These are phyloP conservation scores for Clarias platycephalus DNA, from an alignment of 2,797 vertebrate species.

Conservation along the genomic window DNA sequence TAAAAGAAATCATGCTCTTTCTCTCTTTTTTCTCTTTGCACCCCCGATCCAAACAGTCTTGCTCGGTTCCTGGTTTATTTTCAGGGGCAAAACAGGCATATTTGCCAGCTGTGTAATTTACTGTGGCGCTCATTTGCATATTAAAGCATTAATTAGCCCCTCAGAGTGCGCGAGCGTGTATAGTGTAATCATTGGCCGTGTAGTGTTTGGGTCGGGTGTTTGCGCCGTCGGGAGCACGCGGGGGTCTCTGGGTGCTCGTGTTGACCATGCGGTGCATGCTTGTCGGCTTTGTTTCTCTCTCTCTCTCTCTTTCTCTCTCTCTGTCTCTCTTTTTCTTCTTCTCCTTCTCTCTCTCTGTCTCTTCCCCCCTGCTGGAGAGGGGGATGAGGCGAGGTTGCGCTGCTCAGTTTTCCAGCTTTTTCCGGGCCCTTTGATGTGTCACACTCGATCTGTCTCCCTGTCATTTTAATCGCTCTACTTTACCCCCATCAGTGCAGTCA, in stretches of 20 bases:
- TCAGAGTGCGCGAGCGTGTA: slow-evolving; percentile 85
- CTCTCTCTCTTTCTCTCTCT: not conserved
- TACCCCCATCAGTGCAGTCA: slow-evolving; percentile 57
- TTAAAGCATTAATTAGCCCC: slow-evolving; percentile 99
- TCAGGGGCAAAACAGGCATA: slow-evolving; percentile 90
- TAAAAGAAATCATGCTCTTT: slow-evolving; percentile 33
- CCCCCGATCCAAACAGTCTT: slow-evolving; percentile 65
- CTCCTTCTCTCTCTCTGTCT: slow-evolving; percentile 66
- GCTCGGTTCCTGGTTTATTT: slow-evolving; percentile 77
- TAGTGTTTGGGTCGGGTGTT: slow-evolving; percentile 61
- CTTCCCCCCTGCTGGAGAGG: slow-evolving; percentile 55
- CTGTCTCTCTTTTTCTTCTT: not conserved
- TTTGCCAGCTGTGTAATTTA: slow-evolving; percentile 99
- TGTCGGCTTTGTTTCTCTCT: slow-evolving; percentile 73
- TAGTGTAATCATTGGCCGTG: slow-evolving; percentile 84
- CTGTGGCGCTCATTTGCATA: slow-evolving; percentile 96
- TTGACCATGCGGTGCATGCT: slow-evolving; percentile 72
- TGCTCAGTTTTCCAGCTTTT: slow-evolving; percentile 70
- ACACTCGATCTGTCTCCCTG: slow-evolving; percentile 80
- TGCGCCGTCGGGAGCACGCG: slow-evolving; percentile 62
- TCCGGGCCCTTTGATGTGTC: slow-evolving; percentile 78
- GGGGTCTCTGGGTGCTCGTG: slow-evolving; percentile 71
- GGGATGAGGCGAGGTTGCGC: slow-evolving; percentile 62
- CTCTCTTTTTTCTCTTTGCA: slow-evolving; percentile 54
- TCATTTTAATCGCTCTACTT: slow-evolving; percentile 74